Evolutionary conservation across 2,113 vertebrate species (phyloP).

Genomic region (Rhineura floridana): DNA sequence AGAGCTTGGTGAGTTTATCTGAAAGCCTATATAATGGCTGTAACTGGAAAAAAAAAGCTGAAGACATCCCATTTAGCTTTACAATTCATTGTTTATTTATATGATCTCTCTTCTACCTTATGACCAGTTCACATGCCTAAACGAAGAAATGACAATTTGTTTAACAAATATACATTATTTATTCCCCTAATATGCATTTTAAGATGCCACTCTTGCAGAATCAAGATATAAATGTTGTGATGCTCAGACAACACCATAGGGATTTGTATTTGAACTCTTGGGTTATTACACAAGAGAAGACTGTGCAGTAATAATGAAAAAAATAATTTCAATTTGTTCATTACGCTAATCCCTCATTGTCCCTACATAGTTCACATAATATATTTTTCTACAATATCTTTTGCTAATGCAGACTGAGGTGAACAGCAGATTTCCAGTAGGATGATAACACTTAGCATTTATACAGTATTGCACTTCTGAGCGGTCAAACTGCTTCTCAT

Average conservation of each 20-base stretch:
- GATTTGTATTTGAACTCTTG: slow-evolving; percentile 37
- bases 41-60: slow-evolving; percentile 53
- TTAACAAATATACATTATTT: slow-evolving; percentile 55
- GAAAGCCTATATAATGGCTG: slow-evolving; percentile 60
- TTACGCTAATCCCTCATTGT: slow-evolving; percentile 26
- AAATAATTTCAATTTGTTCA: rapidly evolving
- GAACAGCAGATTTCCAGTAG: not conserved
- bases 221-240: slow-evolving; percentile 39
- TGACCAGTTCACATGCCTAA: slow-evolving; percentile 49
- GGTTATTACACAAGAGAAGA: not conserved
- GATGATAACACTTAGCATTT: not conserved
- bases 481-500: not conserved
- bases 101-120: slow-evolving; percentile 35
- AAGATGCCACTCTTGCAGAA: slow-evolving; percentile 42
- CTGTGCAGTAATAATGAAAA: slow-evolving; percentile 8
- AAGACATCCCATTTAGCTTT: slow-evolving; percentile 36
- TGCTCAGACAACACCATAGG: slow-evolving; percentile 18
- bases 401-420: not conserved
- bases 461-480: not conserved
- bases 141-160: slow-evolving; percentile 52
- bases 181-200: slow-evolving; percentile 38
- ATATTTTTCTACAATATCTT: not conserved
- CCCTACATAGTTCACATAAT: slow-evolving; percentile 26
- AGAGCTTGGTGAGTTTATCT: slow-evolving; percentile 68
- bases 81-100: slow-evolving; percentile 53